Conservation (phyloP, 2,113 vertebrate species). For the Syrmaticus mikado region DNA sequence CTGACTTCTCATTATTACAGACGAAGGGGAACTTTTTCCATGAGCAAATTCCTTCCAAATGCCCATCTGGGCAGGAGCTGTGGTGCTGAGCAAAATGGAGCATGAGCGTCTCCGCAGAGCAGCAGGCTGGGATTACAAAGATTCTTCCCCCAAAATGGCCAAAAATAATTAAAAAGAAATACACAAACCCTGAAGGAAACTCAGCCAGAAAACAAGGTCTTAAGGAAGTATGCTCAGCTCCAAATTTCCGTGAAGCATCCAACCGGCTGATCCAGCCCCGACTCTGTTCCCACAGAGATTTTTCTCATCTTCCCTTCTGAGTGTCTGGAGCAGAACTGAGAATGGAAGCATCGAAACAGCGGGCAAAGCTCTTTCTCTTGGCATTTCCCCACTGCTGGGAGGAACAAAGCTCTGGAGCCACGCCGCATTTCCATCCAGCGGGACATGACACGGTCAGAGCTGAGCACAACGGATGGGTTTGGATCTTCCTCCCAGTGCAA, state of each 20-base stretch:
- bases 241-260: conserved; percentile 23
- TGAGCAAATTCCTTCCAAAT: background rate
- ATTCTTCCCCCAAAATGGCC: background rate
- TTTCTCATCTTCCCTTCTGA: background rate
- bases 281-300: background rate
- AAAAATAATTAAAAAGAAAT: background rate
- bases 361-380: background rate
- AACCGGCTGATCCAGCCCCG: background rate
- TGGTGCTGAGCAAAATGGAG: background rate
- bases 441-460: background rate
- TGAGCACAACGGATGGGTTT: background rate
- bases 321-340: background rate
- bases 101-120: background rate
- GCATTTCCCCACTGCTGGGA: background rate
- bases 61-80: rapidly evolving
- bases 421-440: background rate
- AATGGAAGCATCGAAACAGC: background rate
- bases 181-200: background rate
- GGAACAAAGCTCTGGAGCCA: background rate
- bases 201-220: background rate
- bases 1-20: background rate
- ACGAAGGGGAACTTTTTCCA: background rate
- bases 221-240: background rate
- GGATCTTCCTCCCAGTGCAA: background rate
- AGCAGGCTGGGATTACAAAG: background rate